Percentiles rank a stretch among this genome's conserved stretches.
phyloP scores from a whole-genome alignment of 2,888 invertebrate genomes.

The Leptinotarsa rubiginosa region DNA sequence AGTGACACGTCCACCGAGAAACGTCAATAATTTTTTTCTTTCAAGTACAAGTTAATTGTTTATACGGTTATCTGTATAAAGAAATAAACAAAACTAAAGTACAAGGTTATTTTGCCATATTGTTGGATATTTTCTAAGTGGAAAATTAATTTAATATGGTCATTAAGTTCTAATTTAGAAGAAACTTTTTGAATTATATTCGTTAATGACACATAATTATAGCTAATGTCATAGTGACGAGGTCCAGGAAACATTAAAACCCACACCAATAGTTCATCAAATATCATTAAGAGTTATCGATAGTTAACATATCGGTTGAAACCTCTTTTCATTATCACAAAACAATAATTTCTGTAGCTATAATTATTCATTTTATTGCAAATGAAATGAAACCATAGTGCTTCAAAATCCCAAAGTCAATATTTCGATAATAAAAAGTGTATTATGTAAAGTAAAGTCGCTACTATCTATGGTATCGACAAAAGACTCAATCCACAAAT shows the following conservation, averaged over 20 bases:
- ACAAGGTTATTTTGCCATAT: slow-evolving; percentile 24
- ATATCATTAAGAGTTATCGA: too few relatives aligned
- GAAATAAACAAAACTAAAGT: slow-evolving; percentile 31
- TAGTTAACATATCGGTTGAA: too few relatives aligned
- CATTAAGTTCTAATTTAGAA: background rate
- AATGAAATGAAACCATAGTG: too few relatives aligned
- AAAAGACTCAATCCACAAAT: too few relatives aligned
- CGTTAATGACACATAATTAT: background rate
- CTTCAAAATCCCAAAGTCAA: too few relatives aligned
- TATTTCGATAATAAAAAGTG: too few relatives aligned
- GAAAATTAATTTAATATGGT: background rate
- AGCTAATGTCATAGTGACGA: background rate
- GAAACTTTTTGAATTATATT: background rate
- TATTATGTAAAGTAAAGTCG: too few relatives aligned
- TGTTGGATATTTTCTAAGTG: background rate
- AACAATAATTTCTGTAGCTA: too few relatives aligned
- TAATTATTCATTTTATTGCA: too few relatives aligned
- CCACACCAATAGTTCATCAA: too few relatives aligned
- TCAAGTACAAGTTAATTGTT: background rate
- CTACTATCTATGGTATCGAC: too few relatives aligned
- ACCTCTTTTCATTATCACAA: too few relatives aligned
- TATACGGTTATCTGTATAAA: slow-evolving; percentile 13
- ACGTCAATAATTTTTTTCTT: background rate
- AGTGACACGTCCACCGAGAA: background rate
- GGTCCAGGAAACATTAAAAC: background rate